Percentiles rank a stretch among this genome's conserved stretches.
These are phyloP conservation scores for Agriopis aurantiaria DNA, from an alignment of 2,888 invertebrate species.

Conservation along the genomic window DNA sequence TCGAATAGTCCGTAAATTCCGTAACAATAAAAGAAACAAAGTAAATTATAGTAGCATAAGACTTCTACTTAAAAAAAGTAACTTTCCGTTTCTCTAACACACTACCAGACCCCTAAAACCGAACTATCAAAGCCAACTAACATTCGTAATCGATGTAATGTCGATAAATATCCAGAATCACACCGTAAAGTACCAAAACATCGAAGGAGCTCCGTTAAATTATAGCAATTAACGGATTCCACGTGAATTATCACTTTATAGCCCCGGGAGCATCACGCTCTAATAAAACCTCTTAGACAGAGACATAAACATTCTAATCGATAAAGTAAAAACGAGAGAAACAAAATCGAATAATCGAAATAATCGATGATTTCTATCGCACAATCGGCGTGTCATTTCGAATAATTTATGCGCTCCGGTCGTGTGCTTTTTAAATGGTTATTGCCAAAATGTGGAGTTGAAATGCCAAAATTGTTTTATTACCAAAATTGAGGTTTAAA, in stretches of 20 bases:
- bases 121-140: conserved; percentile 46
- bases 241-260: conserved; percentile 78
- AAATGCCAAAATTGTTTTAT: conserved; percentile 27
- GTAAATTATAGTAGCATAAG: background rate
- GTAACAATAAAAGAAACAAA: too few species aligned
- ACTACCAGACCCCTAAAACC: conserved; percentile 53
- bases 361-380: conserved; percentile 73
- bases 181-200: conserved; percentile 68
- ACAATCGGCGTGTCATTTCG: conserved; percentile 69
- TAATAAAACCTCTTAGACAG: conserved; percentile 63
- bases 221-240: conserved; percentile 79
- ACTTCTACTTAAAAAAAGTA: background rate
- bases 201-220: conserved; percentile 73
- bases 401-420: conserved; percentile 59
- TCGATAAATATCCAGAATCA: conserved; percentile 73
- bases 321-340: conserved; percentile 37
- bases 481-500: conserved; percentile 17
- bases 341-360: conserved; percentile 56
- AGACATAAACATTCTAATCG: conserved; percentile 42
- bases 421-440: conserved; percentile 41
- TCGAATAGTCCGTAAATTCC: too few species aligned
- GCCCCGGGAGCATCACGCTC: conserved; percentile 68
- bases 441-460: conserved; percentile 38
- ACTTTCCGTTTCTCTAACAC: background rate
- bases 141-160: conserved; percentile 60